phyloP scores from a whole-genome alignment of 2,113 vertebrate genomes.

The Oreotrochilus melanogaster region DNA sequence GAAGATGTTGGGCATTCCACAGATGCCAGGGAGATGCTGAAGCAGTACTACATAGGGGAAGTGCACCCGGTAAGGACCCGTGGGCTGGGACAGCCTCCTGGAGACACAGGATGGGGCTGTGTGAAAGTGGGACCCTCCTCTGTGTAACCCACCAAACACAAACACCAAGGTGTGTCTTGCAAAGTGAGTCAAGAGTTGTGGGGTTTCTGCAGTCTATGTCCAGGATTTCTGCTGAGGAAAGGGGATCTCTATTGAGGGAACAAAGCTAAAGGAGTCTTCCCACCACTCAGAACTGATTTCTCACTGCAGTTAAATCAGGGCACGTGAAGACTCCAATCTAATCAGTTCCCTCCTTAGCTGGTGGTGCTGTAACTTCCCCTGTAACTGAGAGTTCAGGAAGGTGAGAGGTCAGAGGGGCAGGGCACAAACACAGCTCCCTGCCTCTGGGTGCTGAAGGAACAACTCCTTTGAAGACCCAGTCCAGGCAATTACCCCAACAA shows the following conservation, averaged over 20 bases:
- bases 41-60: conserved; percentile 90
- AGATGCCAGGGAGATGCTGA: conserved; percentile 94
- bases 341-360: neutral
- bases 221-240: neutral
- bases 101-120: too few species aligned
- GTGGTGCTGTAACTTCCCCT: neutral
- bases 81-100: neutral
- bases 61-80: conserved; percentile 85
- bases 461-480: neutral
- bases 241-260: neutral
- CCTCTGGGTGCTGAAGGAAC: neutral
- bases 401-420: neutral
- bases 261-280: neutral
- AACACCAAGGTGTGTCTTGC: neutral
- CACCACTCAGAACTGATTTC: neutral
- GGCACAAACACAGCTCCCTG: neutral
- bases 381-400: neutral
- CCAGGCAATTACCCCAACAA: neutral
- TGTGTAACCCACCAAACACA: too few species aligned
- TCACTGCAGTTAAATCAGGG: neutral
- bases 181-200: neutral
- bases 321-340: neutral
- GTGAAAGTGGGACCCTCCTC: neutral
- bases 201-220: neutral
- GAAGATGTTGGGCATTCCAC: conserved; percentile 95